Base-by-base conservation (phyloP, 2,888 invertebrate genomes). In the Agonopterix subpropinquella region DNA sequence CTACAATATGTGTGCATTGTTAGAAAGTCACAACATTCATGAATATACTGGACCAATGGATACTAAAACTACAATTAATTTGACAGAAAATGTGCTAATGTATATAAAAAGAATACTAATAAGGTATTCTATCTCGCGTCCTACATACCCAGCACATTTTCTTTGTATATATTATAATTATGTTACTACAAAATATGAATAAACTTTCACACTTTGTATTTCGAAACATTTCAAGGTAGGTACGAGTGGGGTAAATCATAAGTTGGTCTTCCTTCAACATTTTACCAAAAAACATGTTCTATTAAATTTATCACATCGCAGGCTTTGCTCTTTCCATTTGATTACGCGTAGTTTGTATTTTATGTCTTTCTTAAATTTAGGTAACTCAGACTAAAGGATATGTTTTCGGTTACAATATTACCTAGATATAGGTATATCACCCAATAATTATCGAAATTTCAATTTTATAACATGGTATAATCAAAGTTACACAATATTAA, bases 301-400 rank as follows among this genome's bases (percentile, higher is more conserved):
- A 36, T 55, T n/a, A n/a, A n/a, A n/a, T 50, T 54, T 65, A 68
- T 68, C 67, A 67, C 63, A 65, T 60, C 49, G 52, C 53, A 66
- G 61, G 61, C 58, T 65, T 28, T 59, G 49, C 39, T 39, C 47
- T 11, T 39, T n/a, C 47, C 49, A 56, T 54, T 50, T 53, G 50
- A 53, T 49, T 43, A 53, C 52, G 59, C 11, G 9, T 35, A 15
- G 9, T 10, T 28, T 10, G 5, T 45, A 11, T 37, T 45, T 9
- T 15, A 65, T 60, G 53, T 65, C 55, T 56, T 58, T 62, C 65
- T 73, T 66, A 72, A 57, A 65, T 55, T 69, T 70, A 71, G 56
- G 55, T 70, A 67, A 65, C 70, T 80, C 79, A 85, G 82, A 77
- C 83, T 80, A 83, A 66, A 67, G 78, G 87, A 86, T 87, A 87